Evolutionary conservation across 64 coral and sea anemone genomes (phyloP).

Genomic region (Montipora sp.): DNA sequence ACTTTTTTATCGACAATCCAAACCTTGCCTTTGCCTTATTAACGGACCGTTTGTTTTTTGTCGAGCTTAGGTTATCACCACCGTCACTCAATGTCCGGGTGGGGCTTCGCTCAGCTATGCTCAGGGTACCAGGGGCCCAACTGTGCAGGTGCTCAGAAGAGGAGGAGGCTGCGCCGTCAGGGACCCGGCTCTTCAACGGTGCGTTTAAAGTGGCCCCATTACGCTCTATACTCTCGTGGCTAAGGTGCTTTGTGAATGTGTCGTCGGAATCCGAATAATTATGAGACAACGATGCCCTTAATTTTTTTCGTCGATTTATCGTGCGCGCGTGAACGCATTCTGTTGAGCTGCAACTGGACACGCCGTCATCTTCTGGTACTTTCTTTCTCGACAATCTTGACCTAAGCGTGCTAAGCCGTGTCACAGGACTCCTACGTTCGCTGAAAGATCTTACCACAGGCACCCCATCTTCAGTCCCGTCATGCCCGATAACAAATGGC

Average conservation of each 20-base stretch:
- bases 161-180: conserved; percentile 28
- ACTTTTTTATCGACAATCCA: conserved; percentile 54
- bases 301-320: background rate
- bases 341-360: conserved; percentile 30
- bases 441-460: background rate
- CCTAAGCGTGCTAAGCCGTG: background rate
- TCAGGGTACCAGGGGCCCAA: background rate
- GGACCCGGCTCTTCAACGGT: conserved; percentile 17
- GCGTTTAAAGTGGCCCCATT: background rate
- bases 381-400: conserved; percentile 4
- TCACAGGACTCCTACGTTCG: background rate
- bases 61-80: background rate
- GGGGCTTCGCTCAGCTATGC: conserved; percentile 2
- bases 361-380: background rate
- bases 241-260: background rate
- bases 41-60: conserved; percentile 6
- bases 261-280: background rate
- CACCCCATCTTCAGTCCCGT: background rate
- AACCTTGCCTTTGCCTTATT: conserved; percentile 47
- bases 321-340: conserved; percentile 29
- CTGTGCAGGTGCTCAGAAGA: conserved; percentile 28
- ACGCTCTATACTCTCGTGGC: conserved; percentile 5
- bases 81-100: conserved; percentile 2
- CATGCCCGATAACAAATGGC: background rate
- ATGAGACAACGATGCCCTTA: background rate